Evolutionary conservation across 1,140 invertebrate species (phyloP).

Genomic region (Chironomus tepperi): DNA sequence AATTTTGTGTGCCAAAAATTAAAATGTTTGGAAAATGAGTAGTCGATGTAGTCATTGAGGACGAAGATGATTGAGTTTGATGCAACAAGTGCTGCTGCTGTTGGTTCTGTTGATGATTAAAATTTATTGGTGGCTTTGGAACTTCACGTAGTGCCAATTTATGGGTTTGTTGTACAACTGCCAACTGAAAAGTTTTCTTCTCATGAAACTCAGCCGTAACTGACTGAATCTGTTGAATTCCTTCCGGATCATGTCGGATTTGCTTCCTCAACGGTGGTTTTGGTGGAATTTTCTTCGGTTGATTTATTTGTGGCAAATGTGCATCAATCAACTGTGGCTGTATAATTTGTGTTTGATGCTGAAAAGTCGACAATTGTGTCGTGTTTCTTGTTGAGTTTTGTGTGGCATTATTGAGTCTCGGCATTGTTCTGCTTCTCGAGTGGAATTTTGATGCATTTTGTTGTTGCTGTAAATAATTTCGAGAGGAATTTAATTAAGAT

Average conservation of each 20-base stretch:
- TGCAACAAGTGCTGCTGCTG: background rate
- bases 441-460: slow-evolving; percentile 6
- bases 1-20: slow-evolving; percentile 5
- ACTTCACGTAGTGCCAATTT: background rate
- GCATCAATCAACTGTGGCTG: background rate
- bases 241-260: background rate
- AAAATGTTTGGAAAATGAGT: background rate
- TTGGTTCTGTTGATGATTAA: background rate
- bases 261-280: background rate
- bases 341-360: too few species aligned
- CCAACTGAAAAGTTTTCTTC: background rate
- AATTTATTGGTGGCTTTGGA: background rate
- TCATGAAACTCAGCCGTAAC: background rate
- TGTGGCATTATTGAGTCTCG: background rate
- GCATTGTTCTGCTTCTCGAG: background rate
- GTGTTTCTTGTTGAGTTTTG: background rate
- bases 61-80: background rate
- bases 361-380: background rate
- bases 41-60: background rate
- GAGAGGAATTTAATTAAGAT: background rate
- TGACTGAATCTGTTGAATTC: background rate
- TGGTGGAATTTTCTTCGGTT: slow-evolving; percentile 6
- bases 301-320: background rate
- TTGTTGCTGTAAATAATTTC: background rate
- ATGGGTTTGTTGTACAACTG: background rate